Base-by-base conservation (phyloP, 2,113 vertebrate species). In the Alexandromys fortis region DNA sequence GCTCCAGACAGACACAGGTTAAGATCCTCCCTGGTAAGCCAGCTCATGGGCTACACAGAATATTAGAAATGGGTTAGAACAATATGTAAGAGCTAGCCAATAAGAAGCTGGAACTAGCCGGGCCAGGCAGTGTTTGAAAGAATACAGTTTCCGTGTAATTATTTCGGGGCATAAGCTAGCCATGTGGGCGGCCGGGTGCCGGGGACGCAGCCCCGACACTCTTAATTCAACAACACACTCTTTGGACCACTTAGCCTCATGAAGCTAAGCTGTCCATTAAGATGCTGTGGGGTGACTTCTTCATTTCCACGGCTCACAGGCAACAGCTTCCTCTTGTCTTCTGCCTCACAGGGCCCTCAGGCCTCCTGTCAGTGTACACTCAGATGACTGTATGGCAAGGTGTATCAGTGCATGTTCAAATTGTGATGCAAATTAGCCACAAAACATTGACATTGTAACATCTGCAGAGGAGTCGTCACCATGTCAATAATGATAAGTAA, bases 391-490 rank as follows among this genome's bases (percentile, higher is more conserved):
- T 98, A 97, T 90, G 95, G 91, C 97, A 96, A 95, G 97, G 97
- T 97, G 85, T 96, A 93, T 96, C 96, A 95, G 45, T 89, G 96
- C 98, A 96, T 96, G 96, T 96, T 96, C 96, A 97, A 98, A 94
- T 63, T 94, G 93, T 95, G 94, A 88, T 97, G 97, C 97, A 97
- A 94, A 97, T 97, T 96, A 94, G 49, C 61, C 89, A 0, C 17
- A 95, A 96, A 98, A 98, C 96, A 97, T 95, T 98, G 96, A 92
- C 96, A 77, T 82, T 95, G 96, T 97, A 98, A 98, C 98, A 98
- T 98, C 98, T 98, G 98, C 98, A 96, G 79, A 97, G 95, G 45
- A 92, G 67, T 76, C 82, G 2, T 97, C 95, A 65, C 72, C 92
- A 49, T 7, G 16, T 97, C 98, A 98, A 93, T 97, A 94, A 97